A percentile compares a stretch with the other conserved stretches of the same genome.
These are phyloP conservation scores for Parazoanthus darwini DNA, from an alignment of 92 coral and sea anemone species.

Conservation along the genomic window DNA sequence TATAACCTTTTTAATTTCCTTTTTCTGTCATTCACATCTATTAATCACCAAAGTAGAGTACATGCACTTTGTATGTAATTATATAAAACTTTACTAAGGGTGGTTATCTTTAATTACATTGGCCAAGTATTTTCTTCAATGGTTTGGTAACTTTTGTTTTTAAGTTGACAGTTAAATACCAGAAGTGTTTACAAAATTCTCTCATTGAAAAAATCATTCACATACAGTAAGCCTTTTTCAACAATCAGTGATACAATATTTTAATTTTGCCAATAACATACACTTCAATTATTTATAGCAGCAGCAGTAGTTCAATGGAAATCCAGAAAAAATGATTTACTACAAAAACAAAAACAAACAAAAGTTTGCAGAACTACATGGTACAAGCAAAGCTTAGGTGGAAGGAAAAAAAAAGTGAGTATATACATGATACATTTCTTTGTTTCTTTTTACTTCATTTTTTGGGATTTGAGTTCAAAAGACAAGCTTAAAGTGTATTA, in stretches of 20 bases:
- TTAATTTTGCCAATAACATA: not conserved
- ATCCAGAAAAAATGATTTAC: not conserved
- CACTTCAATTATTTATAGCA: constrained; percentile 19
- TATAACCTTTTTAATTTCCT: not conserved
- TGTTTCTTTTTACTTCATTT: not conserved
- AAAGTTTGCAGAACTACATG: constrained; percentile 10
- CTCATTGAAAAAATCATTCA: not conserved
- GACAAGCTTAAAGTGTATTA: constrained; percentile 4
- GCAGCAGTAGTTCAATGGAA: no score
- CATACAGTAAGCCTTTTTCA: not conserved
- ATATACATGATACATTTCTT: not conserved
- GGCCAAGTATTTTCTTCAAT: constrained; percentile 5
- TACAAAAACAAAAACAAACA: not conserved
- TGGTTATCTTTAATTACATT: no score
- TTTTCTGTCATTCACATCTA: constrained; percentile 5
- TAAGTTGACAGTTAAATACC: constrained; percentile 14
- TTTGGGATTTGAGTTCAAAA: not conserved
- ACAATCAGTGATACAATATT: not conserved
- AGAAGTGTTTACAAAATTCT: not conserved
- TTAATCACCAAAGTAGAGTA: constrained; percentile 15
- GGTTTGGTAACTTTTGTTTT: not conserved
- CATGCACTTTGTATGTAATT: not conserved
- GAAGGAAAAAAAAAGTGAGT: constrained; percentile 14
- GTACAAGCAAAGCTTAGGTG: constrained; percentile 7
- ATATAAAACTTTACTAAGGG: no score